Base-by-base conservation (phyloP, 2,797 vertebrate genomes). In the Dipus sagitta region DNA sequence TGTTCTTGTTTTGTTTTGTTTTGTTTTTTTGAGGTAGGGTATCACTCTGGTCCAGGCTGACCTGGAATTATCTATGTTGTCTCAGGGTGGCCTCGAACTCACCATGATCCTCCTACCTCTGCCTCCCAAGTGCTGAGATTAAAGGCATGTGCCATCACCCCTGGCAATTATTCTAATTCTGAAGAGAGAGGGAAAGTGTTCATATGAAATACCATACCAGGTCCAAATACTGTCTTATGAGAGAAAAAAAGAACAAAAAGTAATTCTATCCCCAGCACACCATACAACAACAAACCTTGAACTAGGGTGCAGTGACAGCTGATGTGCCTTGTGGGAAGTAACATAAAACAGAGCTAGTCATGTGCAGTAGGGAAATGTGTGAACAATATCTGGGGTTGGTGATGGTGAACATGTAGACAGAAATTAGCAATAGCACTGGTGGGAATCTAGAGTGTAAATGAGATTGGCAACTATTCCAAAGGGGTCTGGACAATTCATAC, bases 131-230 rank as follows among this genome's bases (percentile, higher is more conserved):
- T 38, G 38, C 38, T 38, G 38, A 6, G 38, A 38, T 38, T 38
- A 38, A 38, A 38, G 38, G 3, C 38, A 38, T 38, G 38, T 38
- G 6, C 38, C 38, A 38, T 6, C 38, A 38, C 6, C 3, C 38
- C 38, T 6, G 38, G 38, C 38, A 38, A 38, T 64, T 88, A 52
- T 82, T 80, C 92, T 94, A 86, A 93, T 90, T 88, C 77, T 88
- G 76, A 95, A 92, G 42, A 78, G 95, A 94, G 20, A 86, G 15
- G 23, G 87, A 86, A 52, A 75, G 0, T 91, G 58, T 92, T 96
- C 96, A 93, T 94, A 87, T 96, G 86, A 93, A 97, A 96, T 88
- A 62, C 21, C 86, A 28, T 77, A 47, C 92, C 26, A 38, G 32
- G 47, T 24, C 21, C 82, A 95, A 92, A 87, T 65, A 78, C 18